phyloP scores from a whole-genome alignment of 2,888 invertebrate species.

The Hemicrepidius hirtus region DNA sequence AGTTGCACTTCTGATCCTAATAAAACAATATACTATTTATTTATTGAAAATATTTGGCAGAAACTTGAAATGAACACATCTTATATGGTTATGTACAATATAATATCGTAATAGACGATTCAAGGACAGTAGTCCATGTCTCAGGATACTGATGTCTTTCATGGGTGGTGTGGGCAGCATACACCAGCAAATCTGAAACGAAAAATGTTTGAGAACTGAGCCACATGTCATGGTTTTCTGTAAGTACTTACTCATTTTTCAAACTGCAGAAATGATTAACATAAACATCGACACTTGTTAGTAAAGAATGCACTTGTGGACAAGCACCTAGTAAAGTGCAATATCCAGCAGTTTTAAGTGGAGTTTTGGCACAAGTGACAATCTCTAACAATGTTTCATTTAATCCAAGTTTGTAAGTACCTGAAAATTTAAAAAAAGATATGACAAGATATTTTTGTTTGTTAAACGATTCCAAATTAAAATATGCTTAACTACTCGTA shows the following conservation, averaged over 20 bases:
- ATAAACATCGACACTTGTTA: slow-evolving; percentile 25
- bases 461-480: too few species aligned
- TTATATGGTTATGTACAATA: too few species aligned
- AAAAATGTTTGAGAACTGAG: too few species aligned
- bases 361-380: slow-evolving; percentile 43
- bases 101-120: too few species aligned
- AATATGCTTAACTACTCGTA: too few species aligned
- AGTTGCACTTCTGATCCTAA: too few species aligned
- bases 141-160: slow-evolving; percentile 72
- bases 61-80: too few species aligned
- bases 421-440: slow-evolving; percentile 6
- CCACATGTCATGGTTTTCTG: too few species aligned
- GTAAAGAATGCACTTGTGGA: slow-evolving; percentile 19
- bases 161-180: slow-evolving; percentile 32
- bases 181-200: slow-evolving; percentile 43
- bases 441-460: too few species aligned
- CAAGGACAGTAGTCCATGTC: too few species aligned
- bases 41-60: too few species aligned
- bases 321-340: slow-evolving; percentile 42
- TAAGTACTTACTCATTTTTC: slow-evolving; percentile 39
- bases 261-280: slow-evolving; percentile 40
- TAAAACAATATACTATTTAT: too few species aligned
- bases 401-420: slow-evolving; percentile 39
- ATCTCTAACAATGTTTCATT: slow-evolving; percentile 39
- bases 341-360: slow-evolving; percentile 34